phyloP scores from a whole-genome alignment of 2,888 invertebrate genomes.

The Polymixis lichenea region DNA sequence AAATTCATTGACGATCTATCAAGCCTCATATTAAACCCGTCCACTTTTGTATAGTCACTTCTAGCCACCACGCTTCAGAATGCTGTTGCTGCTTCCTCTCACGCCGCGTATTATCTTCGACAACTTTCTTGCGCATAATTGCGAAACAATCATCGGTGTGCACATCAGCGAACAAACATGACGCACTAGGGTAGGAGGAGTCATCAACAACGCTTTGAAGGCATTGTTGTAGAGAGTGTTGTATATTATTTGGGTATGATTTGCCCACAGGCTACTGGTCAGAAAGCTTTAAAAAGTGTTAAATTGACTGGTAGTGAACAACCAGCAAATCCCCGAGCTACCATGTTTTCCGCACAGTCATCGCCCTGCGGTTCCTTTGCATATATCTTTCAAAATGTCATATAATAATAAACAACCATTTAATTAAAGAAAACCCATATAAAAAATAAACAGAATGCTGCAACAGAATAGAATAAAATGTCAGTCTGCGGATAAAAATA shows the following conservation, averaged over 20 bases:
- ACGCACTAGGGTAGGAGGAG: background rate
- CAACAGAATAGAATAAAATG: too few relatives aligned
- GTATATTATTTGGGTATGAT: background rate
- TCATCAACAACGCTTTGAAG: background rate
- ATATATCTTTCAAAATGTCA: background rate
- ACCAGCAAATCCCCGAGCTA: background rate
- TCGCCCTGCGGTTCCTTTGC: background rate
- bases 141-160: background rate
- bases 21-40: background rate
- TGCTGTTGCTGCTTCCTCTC: background rate
- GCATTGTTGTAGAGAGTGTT: background rate
- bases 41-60: background rate
- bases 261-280: background rate
- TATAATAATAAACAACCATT: too few relatives aligned
- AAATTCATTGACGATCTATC: too few relatives aligned
- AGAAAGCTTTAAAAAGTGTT: background rate
- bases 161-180: background rate
- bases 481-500: too few relatives aligned
- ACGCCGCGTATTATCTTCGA: background rate
- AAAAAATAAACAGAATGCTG: too few relatives aligned
- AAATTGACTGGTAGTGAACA: background rate
- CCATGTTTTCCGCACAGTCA: background rate
- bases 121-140: too few relatives aligned
- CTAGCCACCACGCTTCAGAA: background rate
- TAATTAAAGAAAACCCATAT: too few relatives aligned